Evolutionary conservation across 2,797 vertebrate genomes (phyloP).

Genomic region (Typhlichthys subterraneus): DNA sequence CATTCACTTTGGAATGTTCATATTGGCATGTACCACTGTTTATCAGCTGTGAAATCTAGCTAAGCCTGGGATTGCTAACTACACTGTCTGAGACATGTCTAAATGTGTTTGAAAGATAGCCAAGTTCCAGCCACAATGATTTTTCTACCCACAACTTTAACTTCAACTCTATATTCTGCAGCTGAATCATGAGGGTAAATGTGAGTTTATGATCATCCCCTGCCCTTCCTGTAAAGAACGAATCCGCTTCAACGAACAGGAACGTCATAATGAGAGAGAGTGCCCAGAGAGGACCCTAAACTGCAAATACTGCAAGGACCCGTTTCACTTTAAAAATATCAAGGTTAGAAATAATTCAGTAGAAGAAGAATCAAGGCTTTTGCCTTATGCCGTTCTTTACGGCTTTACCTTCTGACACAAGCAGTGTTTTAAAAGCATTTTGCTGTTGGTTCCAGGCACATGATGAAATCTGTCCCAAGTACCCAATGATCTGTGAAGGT

Average conservation of each 20-base stretch:
- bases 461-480: constrained; percentile 91
- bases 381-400: neutral
- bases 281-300: constrained; percentile 84
- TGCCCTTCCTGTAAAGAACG: constrained; percentile 84
- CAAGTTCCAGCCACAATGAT: neutral
- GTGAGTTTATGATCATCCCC: constrained; percentile 81
- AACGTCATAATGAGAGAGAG: constrained; percentile 83
- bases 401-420: neutral
- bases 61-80: too few relatives aligned
- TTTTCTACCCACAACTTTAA: neutral
- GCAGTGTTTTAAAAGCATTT: constrained; percentile 3
- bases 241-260: constrained; percentile 81
- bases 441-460: constrained; percentile 80
- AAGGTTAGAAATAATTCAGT: constrained; percentile 72
- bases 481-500: constrained; percentile 92
- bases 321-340: constrained; percentile 81
- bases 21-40: too few relatives aligned
- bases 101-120: too few relatives aligned
- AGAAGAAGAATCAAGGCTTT: neutral
- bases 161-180: constrained; percentile 35
- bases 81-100: too few relatives aligned
- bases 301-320: constrained; percentile 86
- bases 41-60: too few relatives aligned
- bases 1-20: too few relatives aligned
- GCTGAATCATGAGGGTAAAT: constrained; percentile 81